These are phyloP conservation scores for Himalopsyche japonica DNA, from an alignment of 2,888 invertebrate genomes.

Conservation along the genomic window DNA sequence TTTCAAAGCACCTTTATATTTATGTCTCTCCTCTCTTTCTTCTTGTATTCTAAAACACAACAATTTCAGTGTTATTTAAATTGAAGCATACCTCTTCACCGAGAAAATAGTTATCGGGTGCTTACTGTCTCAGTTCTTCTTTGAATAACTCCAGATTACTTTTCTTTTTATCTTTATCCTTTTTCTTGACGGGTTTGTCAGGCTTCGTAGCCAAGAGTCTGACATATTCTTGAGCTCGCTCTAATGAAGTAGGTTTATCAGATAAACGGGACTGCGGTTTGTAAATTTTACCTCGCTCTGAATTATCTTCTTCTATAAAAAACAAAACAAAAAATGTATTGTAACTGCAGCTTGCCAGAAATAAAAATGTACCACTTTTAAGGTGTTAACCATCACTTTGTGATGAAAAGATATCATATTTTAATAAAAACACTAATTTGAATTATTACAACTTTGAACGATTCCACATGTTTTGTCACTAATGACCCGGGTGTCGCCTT, in stretches of 20 bases:
- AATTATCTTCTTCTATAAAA: conserved; percentile 78
- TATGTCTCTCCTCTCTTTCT: conserved; percentile 93
- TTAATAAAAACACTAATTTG: too few relatives aligned
- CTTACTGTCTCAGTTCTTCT: conserved; percentile 92
- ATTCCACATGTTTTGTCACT: too few relatives aligned
- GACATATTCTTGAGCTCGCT: conserved; percentile 71
- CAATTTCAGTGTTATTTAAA: background rate
- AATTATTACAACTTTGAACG: too few relatives aligned
- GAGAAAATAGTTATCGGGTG: background rate
- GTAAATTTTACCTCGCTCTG: conserved; percentile 88
- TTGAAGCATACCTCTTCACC: background rate
- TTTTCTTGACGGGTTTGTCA: conserved; percentile 55
- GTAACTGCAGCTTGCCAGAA: too few relatives aligned
- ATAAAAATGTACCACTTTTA: too few relatives aligned
- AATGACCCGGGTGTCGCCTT: too few relatives aligned
- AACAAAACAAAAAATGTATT: too few relatives aligned
- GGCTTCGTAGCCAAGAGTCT: conserved; percentile 62
- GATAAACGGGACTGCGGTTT: conserved; percentile 76
- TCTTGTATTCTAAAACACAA: conserved; percentile 82
- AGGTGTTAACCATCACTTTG: too few relatives aligned
- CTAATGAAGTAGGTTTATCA: conserved; percentile 62
- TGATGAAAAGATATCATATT: too few relatives aligned
- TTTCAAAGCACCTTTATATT: conserved; percentile 77
- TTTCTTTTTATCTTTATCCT: conserved; percentile 87
- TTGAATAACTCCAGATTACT: conserved; percentile 98